Evolutionary conservation across 2,797 vertebrate species (phyloP).

Genomic region (Phylloscopus collybita): DNA sequence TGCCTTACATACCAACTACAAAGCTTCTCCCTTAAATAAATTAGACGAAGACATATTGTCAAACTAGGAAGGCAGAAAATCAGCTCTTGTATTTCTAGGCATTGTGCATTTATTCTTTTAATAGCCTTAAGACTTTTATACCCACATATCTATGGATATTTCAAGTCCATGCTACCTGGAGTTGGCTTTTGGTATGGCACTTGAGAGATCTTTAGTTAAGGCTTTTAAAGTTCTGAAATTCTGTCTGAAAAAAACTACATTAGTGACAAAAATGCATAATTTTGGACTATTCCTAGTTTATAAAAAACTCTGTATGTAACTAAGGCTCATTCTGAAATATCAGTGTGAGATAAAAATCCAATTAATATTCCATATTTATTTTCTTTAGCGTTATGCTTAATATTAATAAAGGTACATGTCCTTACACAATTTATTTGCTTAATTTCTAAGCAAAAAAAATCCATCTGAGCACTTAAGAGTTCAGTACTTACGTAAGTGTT

Average conservation of each 20-base stretch:
- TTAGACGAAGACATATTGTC: neutral
- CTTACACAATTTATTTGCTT: neutral
- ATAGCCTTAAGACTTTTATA: neutral
- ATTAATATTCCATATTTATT: neutral
- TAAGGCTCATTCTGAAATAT: neutral
- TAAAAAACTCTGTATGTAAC: accelerated
- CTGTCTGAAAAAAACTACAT: neutral
- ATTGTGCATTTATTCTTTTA: neutral
- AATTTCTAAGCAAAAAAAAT: neutral
- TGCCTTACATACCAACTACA: neutral
- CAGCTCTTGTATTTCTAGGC: neutral
- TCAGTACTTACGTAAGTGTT: neutral
- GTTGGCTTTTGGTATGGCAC: neutral
- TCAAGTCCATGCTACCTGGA: neutral
- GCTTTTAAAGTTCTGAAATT: neutral
- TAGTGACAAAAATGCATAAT: neutral
- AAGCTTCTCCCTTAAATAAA: neutral
- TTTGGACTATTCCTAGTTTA: neutral
- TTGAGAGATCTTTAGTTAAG: neutral
- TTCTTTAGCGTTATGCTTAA: neutral
- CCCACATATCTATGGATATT: neutral
- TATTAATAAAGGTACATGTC: neutral
- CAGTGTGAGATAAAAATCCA: neutral
- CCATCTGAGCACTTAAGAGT: neutral
- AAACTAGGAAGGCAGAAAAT: neutral